Evolutionary conservation across 2,888 invertebrate genomes (phyloP).

Genomic region (Horisme vitalbata): DNA sequence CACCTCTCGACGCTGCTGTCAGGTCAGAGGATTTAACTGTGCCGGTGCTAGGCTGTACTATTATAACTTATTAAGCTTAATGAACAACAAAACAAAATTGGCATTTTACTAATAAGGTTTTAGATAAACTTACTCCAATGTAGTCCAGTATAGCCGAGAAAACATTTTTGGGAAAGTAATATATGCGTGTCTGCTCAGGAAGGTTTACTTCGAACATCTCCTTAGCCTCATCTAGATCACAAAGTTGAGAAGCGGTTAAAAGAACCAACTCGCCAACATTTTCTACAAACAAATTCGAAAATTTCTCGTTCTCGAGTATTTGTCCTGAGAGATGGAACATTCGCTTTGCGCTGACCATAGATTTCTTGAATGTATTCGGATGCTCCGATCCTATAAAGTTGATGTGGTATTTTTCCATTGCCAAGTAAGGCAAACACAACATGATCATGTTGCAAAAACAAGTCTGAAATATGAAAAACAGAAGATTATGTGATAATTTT

Average conservation of each 20-base stretch:
- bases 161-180: conserved; percentile 62
- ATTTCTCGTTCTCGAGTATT: conserved; percentile 57
- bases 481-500: no score
- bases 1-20: no score
- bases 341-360: conserved; percentile 46
- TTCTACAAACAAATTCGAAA: conserved; percentile 64
- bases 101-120: no score
- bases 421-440: conserved; percentile 66
- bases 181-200: conserved; percentile 55
- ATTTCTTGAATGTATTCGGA: conserved; percentile 36
- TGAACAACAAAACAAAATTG: no score
- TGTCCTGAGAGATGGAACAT: conserved; percentile 59
- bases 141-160: conserved; percentile 67
- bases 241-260: conserved; percentile 53
- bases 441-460: conserved; percentile 64
- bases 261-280: conserved; percentile 66
- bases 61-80: no score
- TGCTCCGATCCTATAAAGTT: conserved; percentile 39
- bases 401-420: conserved; percentile 58
- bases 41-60: no score
- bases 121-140: conserved; percentile 61
- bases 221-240: conserved; percentile 58
- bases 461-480: conserved; percentile 49
- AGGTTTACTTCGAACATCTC: conserved; percentile 50
- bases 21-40: no score